phyloP scores from a whole-genome alignment of 2,113 vertebrate species.

The Gymnorhina tibicen region DNA sequence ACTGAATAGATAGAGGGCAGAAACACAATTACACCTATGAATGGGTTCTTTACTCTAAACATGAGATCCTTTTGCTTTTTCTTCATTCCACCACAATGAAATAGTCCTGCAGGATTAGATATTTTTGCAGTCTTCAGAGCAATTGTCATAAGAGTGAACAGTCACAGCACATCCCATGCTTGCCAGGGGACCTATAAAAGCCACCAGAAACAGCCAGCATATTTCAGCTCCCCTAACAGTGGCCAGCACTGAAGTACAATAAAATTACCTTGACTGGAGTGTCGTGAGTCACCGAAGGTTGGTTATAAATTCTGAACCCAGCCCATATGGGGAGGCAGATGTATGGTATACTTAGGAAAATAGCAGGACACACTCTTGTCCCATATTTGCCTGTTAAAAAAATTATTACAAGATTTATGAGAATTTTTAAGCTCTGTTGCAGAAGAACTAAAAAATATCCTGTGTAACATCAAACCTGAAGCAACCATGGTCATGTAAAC shows the following conservation, averaged over 20 bases:
- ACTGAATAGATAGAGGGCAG: neutral
- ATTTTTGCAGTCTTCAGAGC: neutral
- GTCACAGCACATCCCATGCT: neutral
- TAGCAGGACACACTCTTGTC: conserved; percentile 76
- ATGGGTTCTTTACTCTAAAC: neutral
- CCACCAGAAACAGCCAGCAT: neutral
- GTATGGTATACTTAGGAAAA: conserved; percentile 81
- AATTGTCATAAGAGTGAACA: neutral
- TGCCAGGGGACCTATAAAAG: neutral
- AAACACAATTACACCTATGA: neutral
- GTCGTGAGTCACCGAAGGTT: conserved; percentile 63
- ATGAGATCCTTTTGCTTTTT: neutral
- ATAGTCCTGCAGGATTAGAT: neutral
- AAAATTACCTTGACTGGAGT: conserved; percentile 74
- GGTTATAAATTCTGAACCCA: conserved; percentile 85
- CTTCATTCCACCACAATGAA: neutral
- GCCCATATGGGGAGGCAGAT: conserved; percentile 86
- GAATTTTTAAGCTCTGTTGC: neutral
- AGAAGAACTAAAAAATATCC: neutral
- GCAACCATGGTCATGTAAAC: neutral
- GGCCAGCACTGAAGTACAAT: neutral
- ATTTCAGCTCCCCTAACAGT: neutral
- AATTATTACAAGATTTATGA: neutral
- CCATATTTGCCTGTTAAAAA: conserved; percentile 86
- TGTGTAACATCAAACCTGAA: neutral